Percentiles rank a stretch among this genome's conserved stretches.
Conservation (phyloP, 2,797 vertebrate genomes). For the Semaprochilodus insignis region DNA sequence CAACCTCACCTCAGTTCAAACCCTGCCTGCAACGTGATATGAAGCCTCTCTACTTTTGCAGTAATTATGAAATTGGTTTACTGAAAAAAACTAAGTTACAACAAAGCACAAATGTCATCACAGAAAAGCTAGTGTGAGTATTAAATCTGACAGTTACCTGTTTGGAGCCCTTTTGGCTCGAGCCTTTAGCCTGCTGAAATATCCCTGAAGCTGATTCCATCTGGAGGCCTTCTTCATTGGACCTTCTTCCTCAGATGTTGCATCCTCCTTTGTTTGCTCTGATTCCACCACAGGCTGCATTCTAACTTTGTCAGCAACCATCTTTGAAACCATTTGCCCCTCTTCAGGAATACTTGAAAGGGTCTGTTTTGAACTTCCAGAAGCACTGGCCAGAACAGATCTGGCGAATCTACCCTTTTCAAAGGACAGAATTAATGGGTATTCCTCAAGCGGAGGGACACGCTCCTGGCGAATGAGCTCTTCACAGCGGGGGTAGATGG, state of each 20-base stretch:
- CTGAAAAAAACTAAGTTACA: too few species aligned
- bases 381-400: background rate
- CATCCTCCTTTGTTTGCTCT: background rate
- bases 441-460: background rate
- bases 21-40: too few species aligned
- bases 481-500: too few species aligned
- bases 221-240: background rate
- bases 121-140: too few species aligned
- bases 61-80: too few species aligned
- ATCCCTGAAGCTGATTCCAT: background rate
- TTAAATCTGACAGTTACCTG: too few species aligned
- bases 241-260: background rate
- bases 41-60: too few species aligned
- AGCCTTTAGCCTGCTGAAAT: background rate
- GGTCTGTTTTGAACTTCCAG: background rate
- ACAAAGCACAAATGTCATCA: too few species aligned
- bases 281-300: background rate
- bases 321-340: background rate
- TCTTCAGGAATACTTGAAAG: background rate
- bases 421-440: background rate
- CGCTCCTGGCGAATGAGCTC: background rate
- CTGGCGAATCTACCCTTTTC: background rate
- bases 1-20: too few species aligned
- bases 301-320: background rate
- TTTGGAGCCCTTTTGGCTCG: background rate